Evolutionary conservation across 2,797 vertebrate genomes (phyloP), one percentile per base, ranked within the genome.

Genomic region (Vireo griseus): DNA sequence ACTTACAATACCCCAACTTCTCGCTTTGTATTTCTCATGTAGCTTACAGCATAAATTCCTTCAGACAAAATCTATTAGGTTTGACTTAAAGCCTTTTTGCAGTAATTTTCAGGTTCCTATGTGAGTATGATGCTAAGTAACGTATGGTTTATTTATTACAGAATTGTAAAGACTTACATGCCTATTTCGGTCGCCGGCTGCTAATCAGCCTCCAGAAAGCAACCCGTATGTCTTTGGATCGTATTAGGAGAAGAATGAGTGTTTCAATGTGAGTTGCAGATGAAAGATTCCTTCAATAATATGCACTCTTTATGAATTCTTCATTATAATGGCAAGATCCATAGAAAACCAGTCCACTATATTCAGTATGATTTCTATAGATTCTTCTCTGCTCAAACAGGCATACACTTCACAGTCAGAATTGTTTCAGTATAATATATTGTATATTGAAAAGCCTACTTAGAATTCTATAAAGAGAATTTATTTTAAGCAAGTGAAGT

Each of bases 151-250:
- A 90, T 77, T 97, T 59, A 54, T 97, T 97, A 72, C 71, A 98
- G 98, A 97, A 98, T 83, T 97, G 97, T 94, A 98, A 97, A 94
- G 98, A 98, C 35, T 88, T 99, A 40, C 84, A 96, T 74, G 97
- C 97, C 33, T 97, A 96, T 97, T 98, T 98, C 88, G 98, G 97
- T 88, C 94, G 96, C 77, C 98, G 97, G 68, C 91, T 99, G 68
- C 92, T 98, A 25, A 96, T 98, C 67, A 98, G 98, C 82, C 97
- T 99, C 55, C 97, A 98, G 90, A 98, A 97, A 97, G 95, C 98
- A 28, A 98, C 98, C 20, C 96, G 88, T 9, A 78, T 98, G 58
- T 98, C 98, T 90, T 92, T 99, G 95, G 97, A 98, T 67, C 97
- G 94, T 44, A 93, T 99, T 93, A 98, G 97, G 97, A 98, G 73